Evolutionary conservation across 2,888 invertebrate genomes (phyloP), one percentile per base, ranked within the genome.

Genomic region (Trisateles emortualis): DNA sequence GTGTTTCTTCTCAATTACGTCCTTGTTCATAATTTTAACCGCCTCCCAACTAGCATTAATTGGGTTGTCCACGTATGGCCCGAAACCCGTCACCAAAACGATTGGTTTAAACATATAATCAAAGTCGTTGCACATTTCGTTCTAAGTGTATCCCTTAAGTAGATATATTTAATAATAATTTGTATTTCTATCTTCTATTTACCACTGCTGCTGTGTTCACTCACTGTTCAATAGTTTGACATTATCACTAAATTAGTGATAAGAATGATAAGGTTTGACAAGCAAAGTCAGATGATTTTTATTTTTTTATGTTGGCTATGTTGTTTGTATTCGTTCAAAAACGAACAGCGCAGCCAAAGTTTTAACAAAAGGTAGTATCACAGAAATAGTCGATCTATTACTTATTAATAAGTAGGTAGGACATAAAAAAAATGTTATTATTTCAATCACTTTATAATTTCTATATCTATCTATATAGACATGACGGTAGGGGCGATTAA

Each of bases 1-100:
- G 47, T 78, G 84, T 62, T 93, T 91, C 54, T 86, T 84, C 68
- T 94, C 93, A n/a, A 94, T 82, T 60, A 92, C 84, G 32, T 91
- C 81, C 61, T 94, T 90, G 42, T 94, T 90, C 69, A 96, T 88
- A 48, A 94, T 78, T 77, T 95, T 95, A 0, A 97, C 97, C 3
- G 96, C 95, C 80, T 96, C 95, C 97, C 97, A 97, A 79, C 97
- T 97, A 0, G 97, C 95, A 81, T 98, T 98, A 8, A 96, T 88
- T 17, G 87, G 85, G 76, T 97, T 95, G 32, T 88, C 88, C 5
- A 92, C 83, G 85, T 97, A 98, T 0, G 97, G 97, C 0, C 97
- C 97, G 86, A 98, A 98, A 4, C 97, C 97, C 59, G 96, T 95
- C 10, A 96, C 93, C 22, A 96, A 70, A 35, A 95, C 90, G 59